phyloP scores from a whole-genome alignment of 2,888 invertebrate genomes.

The Vesta saturnalis region DNA sequence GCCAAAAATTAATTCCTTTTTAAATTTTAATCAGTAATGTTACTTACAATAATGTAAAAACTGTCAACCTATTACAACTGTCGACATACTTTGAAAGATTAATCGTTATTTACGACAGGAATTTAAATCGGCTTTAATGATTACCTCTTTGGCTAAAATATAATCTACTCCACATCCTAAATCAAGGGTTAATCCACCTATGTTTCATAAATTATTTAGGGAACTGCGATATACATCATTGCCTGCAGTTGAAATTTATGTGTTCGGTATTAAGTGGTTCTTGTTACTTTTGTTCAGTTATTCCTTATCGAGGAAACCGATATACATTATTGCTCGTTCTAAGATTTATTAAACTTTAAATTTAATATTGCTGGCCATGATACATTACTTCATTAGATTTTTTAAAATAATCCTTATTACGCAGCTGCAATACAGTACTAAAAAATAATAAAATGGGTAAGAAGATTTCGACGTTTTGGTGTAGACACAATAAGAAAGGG shows the following conservation, averaged over 20 bases:
- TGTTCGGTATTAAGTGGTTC: constrained; percentile 22
- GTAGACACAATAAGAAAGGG: too few species aligned
- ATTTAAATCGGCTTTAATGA: constrained; percentile 52
- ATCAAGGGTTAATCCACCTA: constrained; percentile 53
- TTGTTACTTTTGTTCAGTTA: constrained; percentile 27
- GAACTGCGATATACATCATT: constrained; percentile 49
- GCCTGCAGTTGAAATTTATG: constrained; percentile 45
- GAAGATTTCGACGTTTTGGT: too few species aligned
- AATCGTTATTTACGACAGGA: constrained; percentile 47
- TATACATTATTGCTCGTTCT: not conserved
- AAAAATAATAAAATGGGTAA: too few species aligned
- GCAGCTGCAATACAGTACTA: too few species aligned
- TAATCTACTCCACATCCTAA: constrained; percentile 51
- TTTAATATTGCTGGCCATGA: not conserved
- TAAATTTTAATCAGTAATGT: too few species aligned
- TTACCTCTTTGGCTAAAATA: constrained; percentile 47
- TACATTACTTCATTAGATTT: not conserved
- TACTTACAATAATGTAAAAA: too few species aligned
- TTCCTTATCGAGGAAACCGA: constrained; percentile 21
- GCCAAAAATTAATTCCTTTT: too few species aligned
- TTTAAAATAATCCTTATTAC: too few species aligned
- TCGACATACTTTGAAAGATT: constrained; percentile 46
- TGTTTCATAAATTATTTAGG: constrained; percentile 51
- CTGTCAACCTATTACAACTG: constrained; percentile 38
- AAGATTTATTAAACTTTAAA: not conserved